These are phyloP conservation scores for Aphelinus atriplicis DNA, from an alignment of 1,140 invertebrate genomes.

Conservation along the genomic window DNA sequence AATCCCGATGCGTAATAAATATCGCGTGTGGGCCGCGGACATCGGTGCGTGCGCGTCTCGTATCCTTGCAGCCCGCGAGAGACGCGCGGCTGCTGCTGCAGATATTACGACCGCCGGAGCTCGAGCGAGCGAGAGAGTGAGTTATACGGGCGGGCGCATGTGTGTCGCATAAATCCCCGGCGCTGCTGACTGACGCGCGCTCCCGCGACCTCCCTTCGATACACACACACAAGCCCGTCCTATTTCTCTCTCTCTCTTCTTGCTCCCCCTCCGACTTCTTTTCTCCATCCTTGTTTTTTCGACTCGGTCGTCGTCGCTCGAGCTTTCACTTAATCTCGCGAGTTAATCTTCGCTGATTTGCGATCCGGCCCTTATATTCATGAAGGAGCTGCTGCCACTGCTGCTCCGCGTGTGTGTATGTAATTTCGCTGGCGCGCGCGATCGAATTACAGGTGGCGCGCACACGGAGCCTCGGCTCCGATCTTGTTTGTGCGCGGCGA, in stretches of 20 bases:
- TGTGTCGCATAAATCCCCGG: constrained; percentile 64
- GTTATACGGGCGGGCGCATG: constrained; percentile 65
- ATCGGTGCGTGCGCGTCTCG: constrained; percentile 7
- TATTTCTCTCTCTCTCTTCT: constrained; percentile 19
- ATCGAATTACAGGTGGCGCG: too few species aligned
- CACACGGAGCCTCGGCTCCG: too few species aligned
- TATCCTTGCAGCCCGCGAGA: constrained; percentile 43
- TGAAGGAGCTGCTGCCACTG: too few species aligned
- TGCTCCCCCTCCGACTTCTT: neutral
- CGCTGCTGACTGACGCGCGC: constrained; percentile 50
- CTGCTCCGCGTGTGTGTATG: too few species aligned
- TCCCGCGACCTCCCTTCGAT: constrained; percentile 46
- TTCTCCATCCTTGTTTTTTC: constrained; percentile 4
- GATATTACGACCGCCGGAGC: neutral
- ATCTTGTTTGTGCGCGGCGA: too few species aligned
- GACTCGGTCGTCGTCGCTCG: too few species aligned
- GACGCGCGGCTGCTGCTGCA: constrained; percentile 21
- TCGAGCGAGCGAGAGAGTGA: constrained; percentile 43
- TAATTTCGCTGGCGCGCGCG: too few species aligned
- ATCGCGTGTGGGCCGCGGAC: constrained; percentile 40
- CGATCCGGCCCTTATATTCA: too few species aligned
- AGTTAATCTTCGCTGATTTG: constrained; percentile 18
- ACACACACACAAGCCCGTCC: constrained; percentile 32
- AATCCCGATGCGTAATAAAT: constrained; percentile 64
- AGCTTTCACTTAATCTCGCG: constrained; percentile 9